Evolutionary conservation across 2,888 invertebrate genomes (phyloP).

Genomic region (Calephelis perditalis): DNA sequence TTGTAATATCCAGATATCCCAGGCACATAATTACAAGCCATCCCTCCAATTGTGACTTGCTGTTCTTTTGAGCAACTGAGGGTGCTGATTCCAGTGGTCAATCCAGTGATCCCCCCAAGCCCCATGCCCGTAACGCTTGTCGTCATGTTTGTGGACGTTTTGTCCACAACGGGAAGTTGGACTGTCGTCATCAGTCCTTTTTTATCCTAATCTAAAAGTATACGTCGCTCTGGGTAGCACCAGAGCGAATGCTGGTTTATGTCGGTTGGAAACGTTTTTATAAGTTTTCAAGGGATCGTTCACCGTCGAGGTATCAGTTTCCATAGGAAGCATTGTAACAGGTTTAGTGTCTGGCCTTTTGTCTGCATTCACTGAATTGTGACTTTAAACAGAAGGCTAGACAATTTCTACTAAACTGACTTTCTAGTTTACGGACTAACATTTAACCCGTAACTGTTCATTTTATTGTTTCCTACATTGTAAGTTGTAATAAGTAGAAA

Average conservation of each 20-base stretch:
- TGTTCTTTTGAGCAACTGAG: slow-evolving; percentile 69
- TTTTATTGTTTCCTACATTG: too few species aligned
- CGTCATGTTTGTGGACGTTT: slow-evolving; percentile 74
- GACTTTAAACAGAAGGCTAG: slow-evolving; percentile 22
- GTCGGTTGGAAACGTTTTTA: slow-evolving; percentile 46
- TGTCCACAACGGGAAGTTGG: slow-evolving; percentile 68
- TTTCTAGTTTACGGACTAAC: background rate
- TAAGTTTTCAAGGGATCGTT: slow-evolving; percentile 50
- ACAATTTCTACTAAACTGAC: slow-evolving; percentile 10
- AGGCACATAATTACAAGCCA: slow-evolving; percentile 74
- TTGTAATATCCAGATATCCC: slow-evolving; percentile 72
- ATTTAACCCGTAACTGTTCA: too few species aligned
- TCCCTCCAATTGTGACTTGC: slow-evolving; percentile 70
- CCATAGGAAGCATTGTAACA: slow-evolving; percentile 52
- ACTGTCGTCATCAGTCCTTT: slow-evolving; percentile 50
- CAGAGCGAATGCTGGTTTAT: slow-evolving; percentile 64
- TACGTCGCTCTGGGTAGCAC: slow-evolving; percentile 61
- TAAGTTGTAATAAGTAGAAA: too few species aligned
- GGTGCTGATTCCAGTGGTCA: slow-evolving; percentile 65
- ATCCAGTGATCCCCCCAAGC: slow-evolving; percentile 65
- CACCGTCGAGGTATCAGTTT: slow-evolving; percentile 60
- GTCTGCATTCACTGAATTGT: slow-evolving; percentile 58
- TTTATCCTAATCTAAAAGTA: slow-evolving; percentile 40
- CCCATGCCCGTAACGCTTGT: slow-evolving; percentile 76
- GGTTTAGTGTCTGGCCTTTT: slow-evolving; percentile 46